Evolutionary conservation across 2,797 vertebrate genomes (phyloP).

Genomic region (Chloroceryle inda): DNA sequence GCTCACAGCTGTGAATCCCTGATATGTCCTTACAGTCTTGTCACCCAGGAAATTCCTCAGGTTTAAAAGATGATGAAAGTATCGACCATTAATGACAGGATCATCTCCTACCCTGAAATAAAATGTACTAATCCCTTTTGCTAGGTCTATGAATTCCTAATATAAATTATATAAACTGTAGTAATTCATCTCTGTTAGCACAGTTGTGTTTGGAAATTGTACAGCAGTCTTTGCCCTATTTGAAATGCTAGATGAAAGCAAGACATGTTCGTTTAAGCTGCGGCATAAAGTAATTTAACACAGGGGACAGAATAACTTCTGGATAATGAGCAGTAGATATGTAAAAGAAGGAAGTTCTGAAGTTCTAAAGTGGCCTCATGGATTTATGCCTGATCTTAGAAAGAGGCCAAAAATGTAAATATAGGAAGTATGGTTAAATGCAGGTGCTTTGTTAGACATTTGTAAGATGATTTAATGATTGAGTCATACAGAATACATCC

Average conservation of each 20-base stretch:
- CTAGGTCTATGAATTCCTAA: conserved; percentile 99
- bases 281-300: conserved; percentile 93
- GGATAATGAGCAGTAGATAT: conserved; percentile 86
- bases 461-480: conserved; percentile 71
- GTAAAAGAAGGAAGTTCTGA: conserved; percentile 83
- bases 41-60: conserved; percentile 98
- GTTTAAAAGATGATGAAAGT: conserved; percentile 99
- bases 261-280: conserved; percentile 93
- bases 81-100: conserved; percentile 99
- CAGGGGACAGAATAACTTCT: conserved; percentile 89
- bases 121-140: conserved; percentile 99
- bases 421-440: conserved; percentile 54
- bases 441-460: conserved; percentile 52
- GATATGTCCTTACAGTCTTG: conserved; percentile 98
- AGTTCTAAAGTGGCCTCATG: conserved; percentile 76
- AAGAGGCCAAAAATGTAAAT: conserved; percentile 70
- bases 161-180: conserved; percentile 99
- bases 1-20: conserved; percentile 98
- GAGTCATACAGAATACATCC: conserved; percentile 62
- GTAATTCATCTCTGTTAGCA: conserved; percentile 99
- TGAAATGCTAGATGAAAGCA: conserved; percentile 94
- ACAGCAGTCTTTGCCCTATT: conserved; percentile 91
- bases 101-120: conserved; percentile 99
- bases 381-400: conserved; percentile 71
- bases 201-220: conserved; percentile 99